A percentile compares a stretch with the other conserved stretches of the same genome.
phyloP scores from a whole-genome alignment of 1,140 invertebrate genomes.

The Eulimnadia texana region DNA sequence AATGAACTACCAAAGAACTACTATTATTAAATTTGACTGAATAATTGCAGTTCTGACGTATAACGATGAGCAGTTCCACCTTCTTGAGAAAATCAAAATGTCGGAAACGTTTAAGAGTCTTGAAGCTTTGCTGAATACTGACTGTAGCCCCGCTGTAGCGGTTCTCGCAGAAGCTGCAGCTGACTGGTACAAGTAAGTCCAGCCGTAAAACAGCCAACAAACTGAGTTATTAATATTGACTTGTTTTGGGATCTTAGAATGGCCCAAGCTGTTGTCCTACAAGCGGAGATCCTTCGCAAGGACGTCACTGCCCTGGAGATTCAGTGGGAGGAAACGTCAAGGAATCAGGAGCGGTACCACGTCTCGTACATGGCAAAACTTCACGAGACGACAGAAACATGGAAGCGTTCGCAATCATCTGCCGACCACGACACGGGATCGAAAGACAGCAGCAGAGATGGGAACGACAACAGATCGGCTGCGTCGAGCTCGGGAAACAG shows the following conservation, averaged over 20 bases:
- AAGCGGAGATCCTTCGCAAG: conserved; percentile 55
- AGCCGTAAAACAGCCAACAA: neutral
- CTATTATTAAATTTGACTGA: too few species aligned
- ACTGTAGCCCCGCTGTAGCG: conserved; percentile 47
- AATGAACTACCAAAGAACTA: too few species aligned
- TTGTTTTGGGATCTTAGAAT: conserved; percentile 27
- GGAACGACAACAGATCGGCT: neutral
- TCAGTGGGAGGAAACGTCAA: neutral
- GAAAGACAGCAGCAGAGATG: neutral
- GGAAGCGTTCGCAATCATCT: neutral
- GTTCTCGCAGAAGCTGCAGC: conserved; percentile 53
- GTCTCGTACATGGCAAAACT: conserved; percentile 1
- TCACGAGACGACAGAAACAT: neutral
- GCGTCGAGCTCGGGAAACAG: neutral
- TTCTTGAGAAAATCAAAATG: conserved; percentile 59
- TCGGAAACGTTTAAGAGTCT: conserved; percentile 50
- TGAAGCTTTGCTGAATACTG: conserved; percentile 44
- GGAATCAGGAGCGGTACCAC: conserved; percentile 7
- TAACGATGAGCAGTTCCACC: conserved; percentile 87
- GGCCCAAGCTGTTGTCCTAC: conserved; percentile 58
- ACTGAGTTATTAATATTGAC: neutral
- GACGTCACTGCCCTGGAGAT: conserved; percentile 34
- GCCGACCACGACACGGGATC: neutral
- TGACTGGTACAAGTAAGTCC: conserved; percentile 56
- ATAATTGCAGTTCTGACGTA: conserved; percentile 49